phyloP scores from a whole-genome alignment of 1,140 invertebrate genomes.

The Bemisia tabaci region DNA sequence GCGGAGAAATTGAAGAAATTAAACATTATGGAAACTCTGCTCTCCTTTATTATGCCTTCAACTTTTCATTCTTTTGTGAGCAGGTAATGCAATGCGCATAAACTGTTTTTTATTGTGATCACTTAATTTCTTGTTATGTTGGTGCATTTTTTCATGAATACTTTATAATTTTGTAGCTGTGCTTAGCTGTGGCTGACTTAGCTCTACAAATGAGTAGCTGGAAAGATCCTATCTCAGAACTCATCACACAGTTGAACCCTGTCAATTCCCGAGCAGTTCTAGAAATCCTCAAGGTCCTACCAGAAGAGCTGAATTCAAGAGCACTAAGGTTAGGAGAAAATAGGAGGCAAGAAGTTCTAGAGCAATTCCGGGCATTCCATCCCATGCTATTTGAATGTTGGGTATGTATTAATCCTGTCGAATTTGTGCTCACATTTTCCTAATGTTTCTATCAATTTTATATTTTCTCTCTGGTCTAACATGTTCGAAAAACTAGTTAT shows the following conservation, averaged over 20 bases:
- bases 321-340: conserved; percentile 80
- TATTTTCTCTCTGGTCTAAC: too few species aligned
- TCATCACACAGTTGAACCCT: conserved; percentile 54
- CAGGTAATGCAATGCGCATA: too few species aligned
- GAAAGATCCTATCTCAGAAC: conserved; percentile 73
- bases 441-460: too few species aligned
- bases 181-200: conserved; percentile 81
- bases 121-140: too few species aligned
- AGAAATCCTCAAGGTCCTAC: conserved; percentile 83
- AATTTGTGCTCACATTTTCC: too few species aligned
- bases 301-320: conserved; percentile 85
- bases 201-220: conserved; percentile 87
- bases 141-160: conserved; percentile 9
- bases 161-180: conserved; percentile 44
- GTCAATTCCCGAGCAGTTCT: conserved; percentile 62
- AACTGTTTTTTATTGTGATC: too few species aligned
- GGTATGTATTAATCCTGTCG: too few species aligned
- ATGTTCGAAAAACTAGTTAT: too few species aligned
- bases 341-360: conserved; percentile 64
- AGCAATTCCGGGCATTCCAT: conserved; percentile 40
- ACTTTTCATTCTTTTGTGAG: too few species aligned
- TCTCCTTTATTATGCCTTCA: too few species aligned
- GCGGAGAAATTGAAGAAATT: too few species aligned
- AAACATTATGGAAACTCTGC: too few species aligned
- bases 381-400: background rate